A percentile compares a stretch with the other conserved stretches of the same genome.
phyloP scores from a whole-genome alignment of 2,113 vertebrate species.

The Macroglossus sobrinus region DNA sequence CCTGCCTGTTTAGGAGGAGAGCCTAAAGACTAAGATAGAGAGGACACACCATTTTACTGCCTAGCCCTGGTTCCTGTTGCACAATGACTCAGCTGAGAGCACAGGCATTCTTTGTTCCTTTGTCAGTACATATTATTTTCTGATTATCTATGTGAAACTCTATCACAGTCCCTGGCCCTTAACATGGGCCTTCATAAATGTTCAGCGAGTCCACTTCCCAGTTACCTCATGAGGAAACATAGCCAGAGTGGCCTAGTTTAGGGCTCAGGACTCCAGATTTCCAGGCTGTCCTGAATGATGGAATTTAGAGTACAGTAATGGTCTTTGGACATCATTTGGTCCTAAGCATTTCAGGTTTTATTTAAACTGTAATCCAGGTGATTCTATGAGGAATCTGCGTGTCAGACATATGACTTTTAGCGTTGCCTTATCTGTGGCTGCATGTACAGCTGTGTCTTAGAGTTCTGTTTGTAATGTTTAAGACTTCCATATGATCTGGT shows the following conservation, averaged over 20 bases:
- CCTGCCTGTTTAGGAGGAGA: background rate
- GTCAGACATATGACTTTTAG: background rate
- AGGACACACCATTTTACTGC: background rate
- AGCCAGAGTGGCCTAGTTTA: background rate
- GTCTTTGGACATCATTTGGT: background rate
- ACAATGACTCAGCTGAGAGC: background rate
- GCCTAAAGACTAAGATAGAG: background rate
- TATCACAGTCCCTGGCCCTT: background rate
- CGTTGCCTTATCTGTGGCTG: background rate
- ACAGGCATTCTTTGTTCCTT: background rate
- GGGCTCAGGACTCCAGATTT: background rate
- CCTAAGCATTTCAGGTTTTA: background rate
- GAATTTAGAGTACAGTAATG: background rate
- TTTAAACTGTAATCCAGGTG: background rate
- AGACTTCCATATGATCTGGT: background rate
- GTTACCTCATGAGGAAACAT: background rate
- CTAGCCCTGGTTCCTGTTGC: background rate
- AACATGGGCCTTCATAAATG: background rate
- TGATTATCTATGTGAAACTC: background rate
- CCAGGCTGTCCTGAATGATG: background rate
- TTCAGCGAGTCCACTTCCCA: background rate
- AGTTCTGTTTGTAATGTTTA: background rate
- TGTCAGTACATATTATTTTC: background rate
- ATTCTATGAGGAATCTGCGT: background rate
- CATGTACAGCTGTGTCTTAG: background rate